Conservation (phyloP, 2,797 vertebrate genomes). For the Coregonus sp. region DNA sequence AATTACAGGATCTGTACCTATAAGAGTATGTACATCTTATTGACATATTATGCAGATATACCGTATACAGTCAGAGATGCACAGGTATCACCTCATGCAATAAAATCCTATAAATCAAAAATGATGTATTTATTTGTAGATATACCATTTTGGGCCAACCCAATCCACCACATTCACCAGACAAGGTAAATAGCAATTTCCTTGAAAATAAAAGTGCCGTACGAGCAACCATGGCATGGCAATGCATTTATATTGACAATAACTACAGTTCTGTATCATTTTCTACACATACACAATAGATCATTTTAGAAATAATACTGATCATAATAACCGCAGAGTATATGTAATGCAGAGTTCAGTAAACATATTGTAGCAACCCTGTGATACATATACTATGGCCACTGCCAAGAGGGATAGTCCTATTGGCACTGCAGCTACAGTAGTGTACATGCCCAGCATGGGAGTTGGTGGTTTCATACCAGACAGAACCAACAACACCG, state of each 20-base stretch:
- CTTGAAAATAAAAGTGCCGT: background rate
- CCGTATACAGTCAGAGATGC: background rate
- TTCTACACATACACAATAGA: slow-evolving; percentile 1
- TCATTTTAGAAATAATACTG: background rate
- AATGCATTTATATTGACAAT: background rate
- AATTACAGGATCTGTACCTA: slow-evolving; percentile 1
- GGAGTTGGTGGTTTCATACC: background rate
- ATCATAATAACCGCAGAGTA: background rate
- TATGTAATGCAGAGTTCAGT: background rate
- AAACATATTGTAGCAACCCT: background rate
- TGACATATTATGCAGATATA: background rate
- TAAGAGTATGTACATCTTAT: slow-evolving; percentile 3
- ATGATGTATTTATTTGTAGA: background rate
- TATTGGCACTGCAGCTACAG: background rate
- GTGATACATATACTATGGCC: background rate
- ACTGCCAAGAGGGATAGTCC: background rate
- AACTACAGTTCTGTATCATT: background rate
- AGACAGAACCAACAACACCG: background rate
- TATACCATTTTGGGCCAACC: too few species aligned
- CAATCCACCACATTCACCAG: background rate
- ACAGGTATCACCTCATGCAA: background rate
- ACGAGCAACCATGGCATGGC: background rate
- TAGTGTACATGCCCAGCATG: background rate
- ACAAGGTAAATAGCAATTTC: background rate
- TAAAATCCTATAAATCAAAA: background rate